phyloP scores from a whole-genome alignment of 2,888 invertebrate genomes.

The Strigamia crassipes region DNA sequence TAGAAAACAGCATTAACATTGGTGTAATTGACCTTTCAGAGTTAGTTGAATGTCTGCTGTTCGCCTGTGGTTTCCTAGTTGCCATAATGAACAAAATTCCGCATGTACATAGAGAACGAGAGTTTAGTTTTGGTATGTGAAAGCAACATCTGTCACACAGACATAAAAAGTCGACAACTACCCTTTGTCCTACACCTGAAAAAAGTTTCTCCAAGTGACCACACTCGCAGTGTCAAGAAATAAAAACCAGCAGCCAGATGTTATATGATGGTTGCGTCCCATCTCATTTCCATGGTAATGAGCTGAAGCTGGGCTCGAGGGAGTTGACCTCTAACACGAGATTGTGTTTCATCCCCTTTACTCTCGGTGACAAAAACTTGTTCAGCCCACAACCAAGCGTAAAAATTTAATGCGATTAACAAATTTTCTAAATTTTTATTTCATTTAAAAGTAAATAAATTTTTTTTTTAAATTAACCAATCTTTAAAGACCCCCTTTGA shows the following conservation, averaged over 20 bases:
- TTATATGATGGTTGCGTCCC: background rate
- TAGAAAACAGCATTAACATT: too few species aligned
- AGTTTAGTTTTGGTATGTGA: background rate
- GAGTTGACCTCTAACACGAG: conserved; percentile 10
- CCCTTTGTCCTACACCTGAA: background rate
- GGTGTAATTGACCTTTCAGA: too few species aligned
- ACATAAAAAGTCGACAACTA: conserved; percentile 16
- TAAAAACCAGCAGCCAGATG: conserved; percentile 4
- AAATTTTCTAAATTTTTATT: too few species aligned
- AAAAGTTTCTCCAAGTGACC: background rate
- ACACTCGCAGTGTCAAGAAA: background rate
- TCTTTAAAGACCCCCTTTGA: too few species aligned
- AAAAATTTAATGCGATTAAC: background rate
- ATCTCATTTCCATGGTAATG: conserved; percentile 21
- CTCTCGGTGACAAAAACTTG: background rate
- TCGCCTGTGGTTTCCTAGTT: background rate
- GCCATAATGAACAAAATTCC: background rate
- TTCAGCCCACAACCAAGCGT: background rate
- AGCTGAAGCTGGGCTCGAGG: background rate
- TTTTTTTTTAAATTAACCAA: too few species aligned
- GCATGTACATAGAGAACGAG: background rate
- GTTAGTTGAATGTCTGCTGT: too few species aligned
- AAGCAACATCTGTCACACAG: conserved; percentile 10
- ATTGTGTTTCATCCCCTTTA: background rate
- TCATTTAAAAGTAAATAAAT: too few species aligned